Conservation (phyloP, 2,113 vertebrate genomes). For the Phrynocephalus versicolor region DNA sequence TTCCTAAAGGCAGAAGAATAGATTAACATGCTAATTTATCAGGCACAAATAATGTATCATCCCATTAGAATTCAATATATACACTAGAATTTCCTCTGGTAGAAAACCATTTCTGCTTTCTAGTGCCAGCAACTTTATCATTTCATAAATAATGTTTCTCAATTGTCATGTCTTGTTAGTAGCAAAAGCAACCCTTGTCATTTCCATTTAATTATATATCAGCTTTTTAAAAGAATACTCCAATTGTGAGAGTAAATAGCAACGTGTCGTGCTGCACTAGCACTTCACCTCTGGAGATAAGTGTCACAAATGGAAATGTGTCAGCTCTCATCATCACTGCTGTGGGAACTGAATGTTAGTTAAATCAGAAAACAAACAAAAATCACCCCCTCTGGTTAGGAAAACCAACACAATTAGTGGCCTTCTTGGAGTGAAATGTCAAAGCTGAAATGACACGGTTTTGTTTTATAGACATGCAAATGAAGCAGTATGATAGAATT, state of each 20-base stretch:
- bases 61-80: conserved; percentile 33
- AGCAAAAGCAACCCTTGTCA: conserved; percentile 34
- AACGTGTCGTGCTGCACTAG: conserved; percentile 40
- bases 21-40: conserved; percentile 36
- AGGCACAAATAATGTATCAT: background rate
- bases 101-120: conserved; percentile 49
- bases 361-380: conserved; percentile 27
- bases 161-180: conserved; percentile 33
- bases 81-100: conserved; percentile 41
- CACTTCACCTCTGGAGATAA: conserved; percentile 40
- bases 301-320: conserved; percentile 47
- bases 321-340: conserved; percentile 14
- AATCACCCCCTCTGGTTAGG: background rate
- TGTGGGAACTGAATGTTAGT: background rate
- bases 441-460: background rate
- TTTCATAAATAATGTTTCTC: conserved; percentile 44
- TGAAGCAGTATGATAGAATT: background rate
- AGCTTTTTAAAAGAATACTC: conserved; percentile 36
- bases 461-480: conserved; percentile 1
- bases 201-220: conserved; percentile 33
- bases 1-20: conserved; percentile 3
- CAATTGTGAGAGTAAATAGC: conserved; percentile 41
- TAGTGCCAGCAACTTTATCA: conserved; percentile 43
- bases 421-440: conserved; percentile 5
- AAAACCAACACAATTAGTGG: conserved; percentile 8